phyloP scores from a whole-genome alignment of 2,797 vertebrate genomes.

The Acrossocheilus wenchowensis region DNA sequence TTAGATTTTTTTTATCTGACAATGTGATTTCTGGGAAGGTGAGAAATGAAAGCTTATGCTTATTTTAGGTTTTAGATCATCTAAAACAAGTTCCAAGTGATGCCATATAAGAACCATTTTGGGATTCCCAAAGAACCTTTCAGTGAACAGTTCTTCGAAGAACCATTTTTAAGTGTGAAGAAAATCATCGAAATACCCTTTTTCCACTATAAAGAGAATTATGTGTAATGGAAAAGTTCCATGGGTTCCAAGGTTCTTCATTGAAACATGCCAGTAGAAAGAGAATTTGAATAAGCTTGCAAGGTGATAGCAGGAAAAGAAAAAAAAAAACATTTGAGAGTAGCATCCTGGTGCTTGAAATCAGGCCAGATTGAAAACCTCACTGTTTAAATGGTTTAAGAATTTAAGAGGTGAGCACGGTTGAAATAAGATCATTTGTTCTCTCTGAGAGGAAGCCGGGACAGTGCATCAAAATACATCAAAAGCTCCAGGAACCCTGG shows the following conservation, averaged over 20 bases:
- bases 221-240: background rate
- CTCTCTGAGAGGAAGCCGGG: background rate
- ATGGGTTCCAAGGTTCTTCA: background rate
- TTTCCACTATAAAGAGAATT: background rate
- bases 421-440: slow-evolving; percentile 1
- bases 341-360: background rate
- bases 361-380: background rate
- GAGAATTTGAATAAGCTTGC: background rate
- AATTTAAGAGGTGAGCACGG: background rate
- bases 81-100: background rate
- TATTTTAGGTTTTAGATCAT: background rate
- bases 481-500: slow-evolving; percentile 47
- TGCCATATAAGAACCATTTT: background rate
- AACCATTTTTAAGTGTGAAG: background rate
- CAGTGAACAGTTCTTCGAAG: background rate
- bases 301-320: background rate
- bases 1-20: background rate
- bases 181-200: background rate
- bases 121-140: background rate
- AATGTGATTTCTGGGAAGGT: background rate
- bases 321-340: background rate
- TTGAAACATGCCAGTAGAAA: background rate
- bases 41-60: background rate
- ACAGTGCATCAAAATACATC: slow-evolving; percentile 51
- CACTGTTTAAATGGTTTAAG: background rate